phyloP scores from a whole-genome alignment of 2,888 invertebrate species.

The Eremobia ochroleuca region DNA sequence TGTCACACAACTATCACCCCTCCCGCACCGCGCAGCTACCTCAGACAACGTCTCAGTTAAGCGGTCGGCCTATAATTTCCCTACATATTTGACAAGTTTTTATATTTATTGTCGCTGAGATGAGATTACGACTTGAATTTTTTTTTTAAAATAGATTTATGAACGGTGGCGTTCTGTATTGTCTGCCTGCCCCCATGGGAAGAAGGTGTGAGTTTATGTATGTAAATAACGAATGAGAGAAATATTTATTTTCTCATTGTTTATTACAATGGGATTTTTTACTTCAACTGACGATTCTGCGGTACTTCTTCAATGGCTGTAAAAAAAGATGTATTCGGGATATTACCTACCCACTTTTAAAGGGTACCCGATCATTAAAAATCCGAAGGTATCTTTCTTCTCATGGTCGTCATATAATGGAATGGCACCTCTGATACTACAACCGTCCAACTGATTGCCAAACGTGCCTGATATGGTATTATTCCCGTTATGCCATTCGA shows the following conservation, averaged over 20 bases:
- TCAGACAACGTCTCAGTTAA: too few relatives aligned
- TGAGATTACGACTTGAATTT: too few relatives aligned
- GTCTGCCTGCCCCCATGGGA: accelerated
- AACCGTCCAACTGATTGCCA: background rate
- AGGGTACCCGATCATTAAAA: background rate
- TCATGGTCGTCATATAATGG: background rate
- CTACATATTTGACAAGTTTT: too few relatives aligned
- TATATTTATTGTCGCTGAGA: too few relatives aligned
- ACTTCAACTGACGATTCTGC: background rate
- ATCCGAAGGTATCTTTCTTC: background rate
- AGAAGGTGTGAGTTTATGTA: background rate
- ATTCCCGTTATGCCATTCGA: slow-evolving; percentile 27
- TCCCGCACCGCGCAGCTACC: too few relatives aligned
- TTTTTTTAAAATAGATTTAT: too few relatives aligned
- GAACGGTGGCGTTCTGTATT: background rate
- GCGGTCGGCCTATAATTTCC: too few relatives aligned
- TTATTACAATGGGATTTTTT: background rate
- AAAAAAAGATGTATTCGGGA: background rate
- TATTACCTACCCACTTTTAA: background rate
- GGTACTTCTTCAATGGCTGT: background rate
- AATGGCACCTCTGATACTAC: background rate
- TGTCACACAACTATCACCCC: too few relatives aligned
- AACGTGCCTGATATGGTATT: background rate
- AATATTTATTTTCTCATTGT: slow-evolving; percentile 11
- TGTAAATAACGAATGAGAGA: slow-evolving; percentile 17